A percentile compares a stretch with the other conserved stretches of the same genome.
Evolutionary conservation across 2,888 invertebrate genomes (phyloP).

Genomic region (Spodoptera exigua): DNA sequence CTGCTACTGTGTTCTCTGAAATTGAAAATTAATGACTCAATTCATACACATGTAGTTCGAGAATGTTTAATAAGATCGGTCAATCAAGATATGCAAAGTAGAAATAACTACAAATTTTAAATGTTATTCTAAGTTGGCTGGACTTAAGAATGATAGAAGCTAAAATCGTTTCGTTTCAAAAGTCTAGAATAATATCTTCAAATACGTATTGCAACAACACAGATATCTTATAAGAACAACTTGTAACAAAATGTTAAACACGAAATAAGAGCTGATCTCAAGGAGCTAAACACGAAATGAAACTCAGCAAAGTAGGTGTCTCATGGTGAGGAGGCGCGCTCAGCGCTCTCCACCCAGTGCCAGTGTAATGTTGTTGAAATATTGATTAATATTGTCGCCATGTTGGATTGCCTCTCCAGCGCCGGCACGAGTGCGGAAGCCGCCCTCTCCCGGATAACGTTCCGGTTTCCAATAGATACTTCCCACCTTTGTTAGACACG

Average conservation of each 20-base stretch:
- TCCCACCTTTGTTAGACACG: conserved; percentile 75
- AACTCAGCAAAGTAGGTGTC: conserved; percentile 75
- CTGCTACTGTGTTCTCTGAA: conserved; percentile 20
- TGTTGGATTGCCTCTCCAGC: conserved; percentile 81
- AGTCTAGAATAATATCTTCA: too few relatives aligned
- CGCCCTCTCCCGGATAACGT: conserved; percentile 74
- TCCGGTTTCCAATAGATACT: conserved; percentile 77
- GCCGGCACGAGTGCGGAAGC: conserved; percentile 72
- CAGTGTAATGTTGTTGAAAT: conserved; percentile 87
- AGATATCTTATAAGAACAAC: not conserved
- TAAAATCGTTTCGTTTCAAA: too few relatives aligned
- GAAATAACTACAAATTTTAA: not conserved
- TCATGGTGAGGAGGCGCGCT: conserved; percentile 75
- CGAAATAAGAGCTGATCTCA: conserved; percentile 21
- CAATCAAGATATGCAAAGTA: not conserved
- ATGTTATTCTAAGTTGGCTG: too few relatives aligned
- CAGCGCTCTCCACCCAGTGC: conserved; percentile 69
- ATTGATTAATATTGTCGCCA: conserved; percentile 90
- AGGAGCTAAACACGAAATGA: conserved; percentile 44
- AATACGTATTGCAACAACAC: not conserved
- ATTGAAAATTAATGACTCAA: conserved; percentile 8
- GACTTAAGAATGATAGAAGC: too few relatives aligned
- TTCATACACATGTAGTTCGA: too few relatives aligned
- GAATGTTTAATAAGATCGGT: too few relatives aligned
- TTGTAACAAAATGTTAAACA: conserved; percentile 7